Percentiles rank a stretch among this genome's conserved stretches.
These are phyloP conservation scores for Centropus bengalensis DNA, from an alignment of 2,113 vertebrate genomes.

Conservation along the genomic window DNA sequence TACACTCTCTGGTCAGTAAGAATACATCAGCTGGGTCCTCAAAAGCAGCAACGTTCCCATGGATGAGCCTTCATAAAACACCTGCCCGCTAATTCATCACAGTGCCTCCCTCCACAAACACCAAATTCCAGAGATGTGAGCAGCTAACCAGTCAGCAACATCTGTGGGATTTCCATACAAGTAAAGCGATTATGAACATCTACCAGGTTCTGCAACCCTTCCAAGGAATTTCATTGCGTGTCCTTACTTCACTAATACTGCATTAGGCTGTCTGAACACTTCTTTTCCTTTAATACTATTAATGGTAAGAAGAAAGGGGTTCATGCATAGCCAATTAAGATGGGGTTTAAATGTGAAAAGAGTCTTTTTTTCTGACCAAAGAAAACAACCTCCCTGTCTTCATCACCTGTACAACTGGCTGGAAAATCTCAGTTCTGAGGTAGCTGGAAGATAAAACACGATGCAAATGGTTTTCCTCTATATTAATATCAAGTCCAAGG, in stretches of 20 bases:
- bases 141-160: background rate
- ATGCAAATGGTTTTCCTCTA: background rate
- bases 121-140: background rate
- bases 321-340: background rate
- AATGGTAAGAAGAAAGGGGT: background rate
- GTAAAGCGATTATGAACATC: background rate
- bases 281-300: background rate
- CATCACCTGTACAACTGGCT: background rate
- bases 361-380: background rate
- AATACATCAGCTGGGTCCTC: background rate
- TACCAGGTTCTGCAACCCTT: background rate
- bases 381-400: background rate
- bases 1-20: background rate
- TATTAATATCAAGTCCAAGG: background rate
- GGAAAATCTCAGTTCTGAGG: background rate
- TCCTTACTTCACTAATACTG: background rate
- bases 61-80: background rate
- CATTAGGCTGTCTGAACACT: background rate
- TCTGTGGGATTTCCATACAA: background rate
- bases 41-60: background rate
- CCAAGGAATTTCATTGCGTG: background rate
- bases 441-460: background rate
- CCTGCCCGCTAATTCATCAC: background rate
- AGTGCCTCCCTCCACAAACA: background rate
- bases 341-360: background rate